phyloP scores from a whole-genome alignment of 1,140 invertebrate genomes.

The Bombyx mandarina region DNA sequence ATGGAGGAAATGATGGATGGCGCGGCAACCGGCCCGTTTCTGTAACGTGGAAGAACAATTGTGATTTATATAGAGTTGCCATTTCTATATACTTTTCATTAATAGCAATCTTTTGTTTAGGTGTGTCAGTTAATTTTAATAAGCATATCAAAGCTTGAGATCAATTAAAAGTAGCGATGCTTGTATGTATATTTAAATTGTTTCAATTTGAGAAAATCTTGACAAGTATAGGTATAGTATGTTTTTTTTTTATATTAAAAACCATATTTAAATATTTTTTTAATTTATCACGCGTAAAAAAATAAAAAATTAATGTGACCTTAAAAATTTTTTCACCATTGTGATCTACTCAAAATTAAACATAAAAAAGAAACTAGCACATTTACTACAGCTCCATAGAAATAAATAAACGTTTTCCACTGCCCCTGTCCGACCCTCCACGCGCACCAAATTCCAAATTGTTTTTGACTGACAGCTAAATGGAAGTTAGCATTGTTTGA shows the following conservation, averaged over 20 bases:
- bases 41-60: slow-evolving; percentile 34
- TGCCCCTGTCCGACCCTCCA: slow-evolving; percentile 48
- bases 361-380: background rate
- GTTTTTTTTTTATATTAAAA: no score
- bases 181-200: no score
- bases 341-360: no score
- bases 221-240: no score
- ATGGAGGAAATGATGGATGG: slow-evolving; percentile 67
- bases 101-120: background rate
- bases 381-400: slow-evolving; percentile 33
- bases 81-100: background rate
- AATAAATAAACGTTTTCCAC: slow-evolving; percentile 22
- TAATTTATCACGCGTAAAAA: no score
- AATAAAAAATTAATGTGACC: no score
- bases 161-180: no score
- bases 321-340: no score
- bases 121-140: background rate
- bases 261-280: no score
- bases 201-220: no score
- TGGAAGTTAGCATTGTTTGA: slow-evolving; percentile 69
- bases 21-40: slow-evolving; percentile 44
- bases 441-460: slow-evolving; percentile 66
- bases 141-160: background rate
- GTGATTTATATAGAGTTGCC: slow-evolving; percentile 38
- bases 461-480: slow-evolving; percentile 70